Percentiles rank a stretch among this genome's conserved stretches.
Conservation (phyloP, 2,888 invertebrate species). For the Branchipolynoe longqiensis region DNA sequence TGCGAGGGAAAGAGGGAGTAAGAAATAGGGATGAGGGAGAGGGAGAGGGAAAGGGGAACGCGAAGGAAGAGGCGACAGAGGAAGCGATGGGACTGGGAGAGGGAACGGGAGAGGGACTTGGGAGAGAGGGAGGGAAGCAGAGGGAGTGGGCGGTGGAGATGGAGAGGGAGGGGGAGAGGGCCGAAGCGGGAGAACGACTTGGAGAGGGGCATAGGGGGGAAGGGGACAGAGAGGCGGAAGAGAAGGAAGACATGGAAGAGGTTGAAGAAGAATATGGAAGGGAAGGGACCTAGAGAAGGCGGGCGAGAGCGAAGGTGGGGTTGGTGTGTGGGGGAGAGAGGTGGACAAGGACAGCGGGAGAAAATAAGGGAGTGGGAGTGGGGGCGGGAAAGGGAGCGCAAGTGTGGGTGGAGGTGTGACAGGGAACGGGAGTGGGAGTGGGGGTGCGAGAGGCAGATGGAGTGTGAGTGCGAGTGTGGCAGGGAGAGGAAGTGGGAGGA, state of each 20-base stretch:
- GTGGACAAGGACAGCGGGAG: too few species aligned
- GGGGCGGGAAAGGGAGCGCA: not conserved
- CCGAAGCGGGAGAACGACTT: too few species aligned
- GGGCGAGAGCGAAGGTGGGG: not conserved
- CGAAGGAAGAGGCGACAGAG: not conserved
- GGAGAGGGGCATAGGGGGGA: not conserved
- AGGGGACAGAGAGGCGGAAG: not conserved
- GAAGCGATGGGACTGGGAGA: not conserved
- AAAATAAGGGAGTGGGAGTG: not conserved
- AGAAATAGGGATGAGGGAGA: not conserved
- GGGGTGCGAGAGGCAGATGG: not conserved
- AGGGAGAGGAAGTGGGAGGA: not conserved
- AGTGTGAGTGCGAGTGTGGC: not conserved
- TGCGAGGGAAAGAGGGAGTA: not conserved
- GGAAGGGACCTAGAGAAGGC: not conserved
- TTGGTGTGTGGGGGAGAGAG: not conserved
- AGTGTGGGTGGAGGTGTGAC: not conserved
- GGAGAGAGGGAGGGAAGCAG: not conserved
- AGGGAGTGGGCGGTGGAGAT: not conserved
- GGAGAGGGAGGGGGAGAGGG: not conserved
- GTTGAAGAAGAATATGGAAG: too few species aligned
- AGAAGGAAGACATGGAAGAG: not conserved
- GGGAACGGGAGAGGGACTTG: not conserved
- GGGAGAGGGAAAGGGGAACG: not conserved
- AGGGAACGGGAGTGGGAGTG: not conserved